A percentile compares a stretch with the other conserved stretches of the same genome.
Evolutionary conservation across 2,797 vertebrate species (phyloP).

Genomic region (Pachyuromys duprasi): DNA sequence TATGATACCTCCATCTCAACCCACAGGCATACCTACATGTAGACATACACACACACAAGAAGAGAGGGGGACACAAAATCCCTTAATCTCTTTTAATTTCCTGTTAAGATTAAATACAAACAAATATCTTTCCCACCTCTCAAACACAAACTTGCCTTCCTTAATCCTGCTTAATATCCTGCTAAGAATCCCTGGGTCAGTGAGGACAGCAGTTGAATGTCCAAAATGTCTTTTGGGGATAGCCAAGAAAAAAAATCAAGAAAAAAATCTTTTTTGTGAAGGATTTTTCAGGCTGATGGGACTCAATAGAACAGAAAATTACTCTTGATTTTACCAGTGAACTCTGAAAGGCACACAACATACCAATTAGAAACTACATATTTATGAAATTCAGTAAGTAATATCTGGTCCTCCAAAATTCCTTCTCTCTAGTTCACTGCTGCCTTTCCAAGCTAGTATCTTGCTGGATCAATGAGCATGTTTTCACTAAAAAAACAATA

Average conservation of each 20-base stretch:
- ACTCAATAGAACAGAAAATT: constrained; percentile 23
- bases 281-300: background rate
- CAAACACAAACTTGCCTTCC: background rate
- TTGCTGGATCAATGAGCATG: background rate
- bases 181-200: constrained; percentile 48
- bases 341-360: constrained; percentile 52
- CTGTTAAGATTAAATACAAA: constrained; percentile 55
- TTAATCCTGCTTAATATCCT: constrained; percentile 58
- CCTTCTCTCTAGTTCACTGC: constrained; percentile 1
- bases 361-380: constrained; percentile 28
- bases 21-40: background rate
- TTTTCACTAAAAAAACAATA: constrained; percentile 14
- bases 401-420: background rate
- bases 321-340: constrained; percentile 37
- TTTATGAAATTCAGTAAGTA: constrained; percentile 47
- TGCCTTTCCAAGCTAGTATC: constrained; percentile 16
- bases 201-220: background rate
- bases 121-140: background rate
- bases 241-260: constrained; percentile 13
- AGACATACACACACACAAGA: background rate
- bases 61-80: background rate
- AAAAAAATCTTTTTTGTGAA: background rate
- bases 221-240: constrained; percentile 18
- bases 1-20: no score
- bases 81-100: constrained; percentile 61